Percentiles rank a stretch among this genome's conserved stretches.
Conservation (phyloP, 2,113 vertebrate species). For the Festucalex cinctus region DNA sequence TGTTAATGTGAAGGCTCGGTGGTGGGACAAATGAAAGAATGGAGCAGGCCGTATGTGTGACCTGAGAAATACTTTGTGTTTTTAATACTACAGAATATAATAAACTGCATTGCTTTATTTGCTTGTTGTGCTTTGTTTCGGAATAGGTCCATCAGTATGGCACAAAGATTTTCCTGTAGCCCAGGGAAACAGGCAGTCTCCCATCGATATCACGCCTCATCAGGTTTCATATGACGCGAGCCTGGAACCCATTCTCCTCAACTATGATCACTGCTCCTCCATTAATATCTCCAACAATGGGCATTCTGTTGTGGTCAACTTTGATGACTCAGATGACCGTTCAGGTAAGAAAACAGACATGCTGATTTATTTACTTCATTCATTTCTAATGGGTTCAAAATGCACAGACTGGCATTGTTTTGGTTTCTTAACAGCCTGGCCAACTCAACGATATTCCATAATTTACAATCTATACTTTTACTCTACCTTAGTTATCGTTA, state of each 20-base stretch:
- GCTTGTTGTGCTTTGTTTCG: not conserved
- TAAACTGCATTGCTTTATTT: not conserved
- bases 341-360: conserved; percentile 73
- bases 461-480: not conserved
- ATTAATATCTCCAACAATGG: conserved; percentile 88
- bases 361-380: not conserved
- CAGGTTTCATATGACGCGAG: conserved; percentile 78
- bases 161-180: conserved; percentile 85
- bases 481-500: not conserved
- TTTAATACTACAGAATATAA: not conserved
- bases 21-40: too few species aligned
- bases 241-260: conserved; percentile 76
- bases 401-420: not conserved
- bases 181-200: conserved; percentile 85
- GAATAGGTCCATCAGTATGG: conserved; percentile 86
- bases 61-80: not conserved
- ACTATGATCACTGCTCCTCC: conserved; percentile 84
- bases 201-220: conserved; percentile 85
- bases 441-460: not conserved
- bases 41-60: too few species aligned
- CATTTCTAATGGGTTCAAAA: not conserved
- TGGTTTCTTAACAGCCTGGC: not conserved
- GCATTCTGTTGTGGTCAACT: conserved; percentile 90
- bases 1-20: too few species aligned
- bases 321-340: conserved; percentile 84